Percentiles rank a stretch among this genome's conserved stretches.
Conservation (phyloP, 2,888 invertebrate species). For the Zygaena filipendulae region DNA sequence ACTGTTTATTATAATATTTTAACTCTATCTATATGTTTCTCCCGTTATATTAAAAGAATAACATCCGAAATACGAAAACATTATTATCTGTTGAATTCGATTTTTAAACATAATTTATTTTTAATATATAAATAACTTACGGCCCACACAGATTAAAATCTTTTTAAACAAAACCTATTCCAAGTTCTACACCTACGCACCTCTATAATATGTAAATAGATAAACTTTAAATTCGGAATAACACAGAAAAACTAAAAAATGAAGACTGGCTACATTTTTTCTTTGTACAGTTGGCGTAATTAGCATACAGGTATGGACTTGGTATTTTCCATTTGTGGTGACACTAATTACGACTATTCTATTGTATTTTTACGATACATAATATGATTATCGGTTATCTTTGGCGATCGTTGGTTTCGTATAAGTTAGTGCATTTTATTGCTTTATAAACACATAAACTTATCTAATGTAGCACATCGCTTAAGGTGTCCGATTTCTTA, state of each 20-base stretch:
- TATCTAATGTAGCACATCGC: conserved; percentile 29
- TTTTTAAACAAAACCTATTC: conserved; percentile 47
- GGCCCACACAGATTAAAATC: conserved; percentile 58
- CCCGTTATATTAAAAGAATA: no score
- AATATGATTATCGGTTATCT: conserved; percentile 35
- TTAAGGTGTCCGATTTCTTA: conserved; percentile 32
- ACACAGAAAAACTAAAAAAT: conserved; percentile 11
- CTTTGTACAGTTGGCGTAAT: conserved; percentile 33
- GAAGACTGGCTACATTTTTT: conserved; percentile 18
- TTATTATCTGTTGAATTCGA: conserved; percentile 46
- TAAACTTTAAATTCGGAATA: conserved; percentile 42
- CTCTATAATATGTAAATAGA: no score
- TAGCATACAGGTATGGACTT: conserved; percentile 38
- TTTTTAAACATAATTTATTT: conserved; percentile 35
- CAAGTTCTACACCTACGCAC: conserved; percentile 50
- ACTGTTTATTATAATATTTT: no score
- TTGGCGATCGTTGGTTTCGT: conserved; percentile 27
- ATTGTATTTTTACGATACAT: conserved; percentile 43
- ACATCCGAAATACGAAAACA: no score
- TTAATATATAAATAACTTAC: conserved; percentile 48
- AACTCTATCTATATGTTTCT: no score
- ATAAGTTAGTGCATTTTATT: conserved; percentile 50
- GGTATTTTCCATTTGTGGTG: conserved; percentile 44
- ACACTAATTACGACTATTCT: conserved; percentile 42
- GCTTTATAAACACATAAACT: conserved; percentile 38